Evolutionary conservation across 2,888 invertebrate genomes (phyloP), one percentile per base, ranked within the genome.

Genomic region (Heliconius ismenius): DNA sequence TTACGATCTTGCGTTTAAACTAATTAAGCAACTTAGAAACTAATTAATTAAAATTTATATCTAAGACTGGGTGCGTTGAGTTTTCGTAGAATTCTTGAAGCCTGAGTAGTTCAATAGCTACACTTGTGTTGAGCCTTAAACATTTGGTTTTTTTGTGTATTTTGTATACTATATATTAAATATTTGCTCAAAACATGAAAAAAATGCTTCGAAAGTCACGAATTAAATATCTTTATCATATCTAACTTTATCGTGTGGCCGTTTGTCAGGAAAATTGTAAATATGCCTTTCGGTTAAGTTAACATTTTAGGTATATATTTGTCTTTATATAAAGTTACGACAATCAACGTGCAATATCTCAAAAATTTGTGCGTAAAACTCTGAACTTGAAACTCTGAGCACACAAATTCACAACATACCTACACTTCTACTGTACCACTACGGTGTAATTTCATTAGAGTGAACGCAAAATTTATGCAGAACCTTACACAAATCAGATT

Each of bases 401-500:
- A 54, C 21, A 9, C 2, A n/a, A 36, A 10, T 36, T 36, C 13
- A 10, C 10, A 10, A 21, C n/a, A 62, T 62, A 13, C 2, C 13
- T 24, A 15, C n/a, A 36, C 24, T 39, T 4, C 65, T 39, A 67
- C 65, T 39, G 24, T 24, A 39, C 65, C 11, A 65, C 13, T 6
- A 39, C 24, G 39, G 39, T 67, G 65, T 65, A 65, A 67, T 67
- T 39, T 67, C 39, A 67, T 67, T 67, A 67, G n/a, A 24, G 24
- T 15, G 70, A 54, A 54, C 36, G 75, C 73, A 67, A 73, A 65
- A 54, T 75, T 70, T 58, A 76, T 75, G 62, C 75, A 81, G 83
- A 85, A 80, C 81, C 83, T 76, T 84, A 81, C 77, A 26, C 4
- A 75, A 74, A 83, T 78, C 73, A 70, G 13, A 74, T 82, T 85